These are phyloP conservation scores for Formica exsecta DNA, from an alignment of 1,140 invertebrate species.

Conservation along the genomic window DNA sequence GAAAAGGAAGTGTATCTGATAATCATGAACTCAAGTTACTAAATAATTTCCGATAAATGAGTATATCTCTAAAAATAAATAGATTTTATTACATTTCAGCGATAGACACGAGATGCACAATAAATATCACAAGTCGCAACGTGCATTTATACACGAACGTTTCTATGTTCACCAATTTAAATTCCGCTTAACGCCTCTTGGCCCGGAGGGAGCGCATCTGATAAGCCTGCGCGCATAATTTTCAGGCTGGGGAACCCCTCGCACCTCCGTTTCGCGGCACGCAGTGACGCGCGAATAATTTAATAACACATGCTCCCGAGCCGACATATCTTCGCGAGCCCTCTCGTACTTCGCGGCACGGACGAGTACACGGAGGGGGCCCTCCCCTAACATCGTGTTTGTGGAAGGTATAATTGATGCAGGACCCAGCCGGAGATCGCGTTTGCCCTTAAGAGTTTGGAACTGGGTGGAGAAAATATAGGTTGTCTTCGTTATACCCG, in stretches of 20 bases:
- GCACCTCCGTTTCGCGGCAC: background rate
- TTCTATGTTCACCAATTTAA: constrained; percentile 55
- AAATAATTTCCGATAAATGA: background rate
- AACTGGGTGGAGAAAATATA: constrained; percentile 86
- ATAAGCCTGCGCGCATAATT: constrained; percentile 52
- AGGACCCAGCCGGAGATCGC: constrained; percentile 75
- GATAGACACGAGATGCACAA: background rate
- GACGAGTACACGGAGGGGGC: constrained; percentile 57
- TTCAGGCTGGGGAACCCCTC: background rate
- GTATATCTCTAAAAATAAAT: background rate
- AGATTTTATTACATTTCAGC: background rate
- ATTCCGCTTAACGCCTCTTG: constrained; percentile 52
- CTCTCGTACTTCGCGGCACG: constrained; percentile 57
- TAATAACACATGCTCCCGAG: constrained; percentile 63
- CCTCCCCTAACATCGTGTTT: constrained; percentile 82
- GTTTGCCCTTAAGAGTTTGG: constrained; percentile 83
- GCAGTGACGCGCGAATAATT: constrained; percentile 59
- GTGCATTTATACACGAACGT: constrained; percentile 48
- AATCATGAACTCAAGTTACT: background rate
- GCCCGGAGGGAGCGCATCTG: constrained; percentile 44
- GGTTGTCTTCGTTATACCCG: constrained; percentile 83
- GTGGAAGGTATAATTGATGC: constrained; percentile 85
- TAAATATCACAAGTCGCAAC: constrained; percentile 44
- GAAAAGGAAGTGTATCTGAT: background rate
- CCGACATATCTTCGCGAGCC: constrained; percentile 3